Evolutionary conservation across 2,888 invertebrate species (phyloP).

Genomic region (Amphimallon solstitiale): DNA sequence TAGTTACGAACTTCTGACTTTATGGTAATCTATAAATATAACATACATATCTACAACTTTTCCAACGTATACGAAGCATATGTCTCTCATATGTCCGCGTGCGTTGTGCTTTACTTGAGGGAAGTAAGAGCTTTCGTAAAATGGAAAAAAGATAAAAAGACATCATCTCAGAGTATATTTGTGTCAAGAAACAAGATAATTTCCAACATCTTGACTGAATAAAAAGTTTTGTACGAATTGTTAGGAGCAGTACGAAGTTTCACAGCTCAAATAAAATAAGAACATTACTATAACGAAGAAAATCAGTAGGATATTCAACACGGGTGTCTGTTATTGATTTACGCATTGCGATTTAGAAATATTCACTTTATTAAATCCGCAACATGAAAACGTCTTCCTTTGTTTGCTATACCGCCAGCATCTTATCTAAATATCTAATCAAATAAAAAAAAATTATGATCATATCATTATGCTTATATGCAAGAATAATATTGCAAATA

Average conservation of each 20-base stretch:
- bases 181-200: conserved; percentile 25
- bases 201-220: conserved; percentile 32
- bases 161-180: neutral
- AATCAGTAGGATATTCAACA: too few relatives aligned
- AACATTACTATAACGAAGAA: neutral
- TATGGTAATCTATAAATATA: conserved; percentile 35
- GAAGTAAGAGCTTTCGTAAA: neutral
- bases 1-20: conserved; percentile 33
- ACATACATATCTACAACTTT: conserved; percentile 4
- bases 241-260: neutral
- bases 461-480: too few relatives aligned
- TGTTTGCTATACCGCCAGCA: too few relatives aligned
- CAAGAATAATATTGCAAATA: too few relatives aligned
- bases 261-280: conserved; percentile 5
- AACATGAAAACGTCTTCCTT: too few relatives aligned
- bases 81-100: neutral
- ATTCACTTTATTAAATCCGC: too few relatives aligned
- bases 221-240: conserved; percentile 33
- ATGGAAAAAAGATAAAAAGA: conserved; percentile 16
- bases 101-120: neutral
- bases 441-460: too few relatives aligned
- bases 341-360: too few relatives aligned
- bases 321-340: too few relatives aligned
- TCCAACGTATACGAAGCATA: neutral
- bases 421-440: too few relatives aligned